phyloP scores from a whole-genome alignment of 2,113 vertebrate genomes.

The Xyliphius kryptos region DNA sequence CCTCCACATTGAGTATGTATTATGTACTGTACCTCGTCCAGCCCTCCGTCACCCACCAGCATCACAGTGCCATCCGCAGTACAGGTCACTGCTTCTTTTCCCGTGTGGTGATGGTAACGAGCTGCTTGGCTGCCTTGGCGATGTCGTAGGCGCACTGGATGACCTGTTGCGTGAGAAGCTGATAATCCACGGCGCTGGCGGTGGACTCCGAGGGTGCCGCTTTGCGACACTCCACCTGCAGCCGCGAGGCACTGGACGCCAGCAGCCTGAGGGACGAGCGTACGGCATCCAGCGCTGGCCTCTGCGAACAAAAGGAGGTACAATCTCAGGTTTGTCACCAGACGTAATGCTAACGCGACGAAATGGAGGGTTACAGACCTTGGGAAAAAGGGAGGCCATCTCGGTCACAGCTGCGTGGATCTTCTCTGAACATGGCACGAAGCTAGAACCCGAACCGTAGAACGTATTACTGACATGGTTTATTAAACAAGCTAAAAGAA shows the following conservation, averaged over 20 bases:
- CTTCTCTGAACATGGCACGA: constrained; percentile 96
- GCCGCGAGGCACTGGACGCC: constrained; percentile 86
- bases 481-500: too few relatives aligned
- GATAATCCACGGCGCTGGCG: constrained; percentile 85
- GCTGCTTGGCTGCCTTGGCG: constrained; percentile 96
- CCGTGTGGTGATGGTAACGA: constrained; percentile 96
- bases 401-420: constrained; percentile 94
- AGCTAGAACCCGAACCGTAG: constrained; percentile 59
- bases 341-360: too few relatives aligned
- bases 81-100: constrained; percentile 92
- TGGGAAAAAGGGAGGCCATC: constrained; percentile 97
- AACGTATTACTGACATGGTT: background rate
- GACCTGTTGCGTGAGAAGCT: constrained; percentile 98
- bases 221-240: constrained; percentile 96
- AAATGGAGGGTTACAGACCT: constrained; percentile 70
- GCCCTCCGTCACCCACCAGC: too few relatives aligned
- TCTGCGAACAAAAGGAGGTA: constrained; percentile 71
- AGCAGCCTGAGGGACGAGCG: constrained; percentile 88
- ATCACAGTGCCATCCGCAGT: constrained; percentile 6
- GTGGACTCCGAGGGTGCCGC: constrained; percentile 82
- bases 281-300: constrained; percentile 88
- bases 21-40: constrained; percentile 4
- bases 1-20: constrained; percentile 12
- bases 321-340: too few relatives aligned
- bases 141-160: constrained; percentile 99